Percentiles rank a stretch among this genome's conserved stretches.
Evolutionary conservation across 2,113 vertebrate genomes (phyloP).

Genomic region (Tetrao urogallus): DNA sequence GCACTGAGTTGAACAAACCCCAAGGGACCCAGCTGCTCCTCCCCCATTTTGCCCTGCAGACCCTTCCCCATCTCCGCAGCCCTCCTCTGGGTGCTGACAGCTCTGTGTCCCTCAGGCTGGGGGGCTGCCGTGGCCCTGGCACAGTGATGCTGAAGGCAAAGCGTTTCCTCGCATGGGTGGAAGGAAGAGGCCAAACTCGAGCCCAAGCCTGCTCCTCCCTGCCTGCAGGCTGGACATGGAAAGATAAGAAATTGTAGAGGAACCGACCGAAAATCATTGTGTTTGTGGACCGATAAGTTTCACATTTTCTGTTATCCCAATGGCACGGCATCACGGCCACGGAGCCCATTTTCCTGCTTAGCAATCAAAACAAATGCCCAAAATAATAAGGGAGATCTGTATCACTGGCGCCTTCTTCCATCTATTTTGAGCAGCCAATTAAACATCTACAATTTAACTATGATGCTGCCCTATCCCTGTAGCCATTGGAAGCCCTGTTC

Average conservation of each 20-base stretch:
- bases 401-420: background rate
- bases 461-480: background rate
- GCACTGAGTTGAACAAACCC: background rate
- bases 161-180: constrained; percentile 58
- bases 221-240: background rate
- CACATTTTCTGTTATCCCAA: background rate
- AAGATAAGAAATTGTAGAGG: constrained; percentile 23
- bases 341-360: background rate
- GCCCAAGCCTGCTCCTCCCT: background rate
- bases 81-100: too few species aligned
- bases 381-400: background rate
- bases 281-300: background rate
- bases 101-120: too few species aligned
- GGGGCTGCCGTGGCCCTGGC: background rate
- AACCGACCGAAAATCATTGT: constrained; percentile 13
- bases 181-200: background rate
- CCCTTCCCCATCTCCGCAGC: too few species aligned
- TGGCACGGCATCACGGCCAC: rapidly evolving
- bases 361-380: background rate
- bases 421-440: background rate
- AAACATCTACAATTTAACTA: background rate
- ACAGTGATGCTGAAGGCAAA: constrained; percentile 20
- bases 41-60: too few species aligned
- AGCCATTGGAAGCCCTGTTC: background rate
- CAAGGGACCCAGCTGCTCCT: background rate